Evolutionary conservation across 2,797 vertebrate species (phyloP).

Genomic region (Hipposideros larvatus): DNA sequence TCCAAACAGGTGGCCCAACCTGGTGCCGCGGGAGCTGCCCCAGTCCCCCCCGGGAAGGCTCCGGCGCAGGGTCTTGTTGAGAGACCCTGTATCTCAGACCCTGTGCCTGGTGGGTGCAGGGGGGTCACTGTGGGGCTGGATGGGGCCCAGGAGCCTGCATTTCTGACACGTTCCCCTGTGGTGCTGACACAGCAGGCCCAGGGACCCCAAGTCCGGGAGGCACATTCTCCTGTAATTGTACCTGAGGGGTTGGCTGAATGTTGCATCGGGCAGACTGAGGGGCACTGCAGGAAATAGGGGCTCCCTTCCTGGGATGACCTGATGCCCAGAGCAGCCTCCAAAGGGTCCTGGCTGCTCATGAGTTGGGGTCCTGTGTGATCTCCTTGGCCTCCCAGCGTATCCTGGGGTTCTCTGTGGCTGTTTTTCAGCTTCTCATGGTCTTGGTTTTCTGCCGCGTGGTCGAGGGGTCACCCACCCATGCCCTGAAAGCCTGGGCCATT

Average conservation of each 20-base stretch:
- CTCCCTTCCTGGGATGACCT: neutral
- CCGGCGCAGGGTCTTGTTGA: accelerated
- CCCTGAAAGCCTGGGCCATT: too few species aligned
- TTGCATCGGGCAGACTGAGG: accelerated
- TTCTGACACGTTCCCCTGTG: accelerated
- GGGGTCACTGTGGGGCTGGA: neutral
- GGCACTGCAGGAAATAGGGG: accelerated
- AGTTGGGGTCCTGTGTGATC: neutral
- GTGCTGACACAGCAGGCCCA: accelerated
- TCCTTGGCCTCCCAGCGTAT: accelerated
- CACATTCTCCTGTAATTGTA: accelerated
- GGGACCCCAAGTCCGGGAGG: neutral
- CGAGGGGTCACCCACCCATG: accelerated
- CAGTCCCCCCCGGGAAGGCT: neutral
- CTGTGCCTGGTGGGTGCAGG: neutral
- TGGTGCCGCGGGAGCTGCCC: neutral
- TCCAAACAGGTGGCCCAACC: neutral
- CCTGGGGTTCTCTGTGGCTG: too few species aligned
- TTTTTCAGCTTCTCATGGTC: neutral
- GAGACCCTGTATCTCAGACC: neutral
- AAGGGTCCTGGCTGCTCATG: neutral
- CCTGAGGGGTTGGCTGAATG: too few species aligned
- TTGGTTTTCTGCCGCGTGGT: neutral
- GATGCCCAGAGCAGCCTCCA: neutral
- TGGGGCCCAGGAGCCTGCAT: neutral